Base-by-base conservation (phyloP, 1,140 invertebrate genomes). In the Pogonus chalceus region DNA sequence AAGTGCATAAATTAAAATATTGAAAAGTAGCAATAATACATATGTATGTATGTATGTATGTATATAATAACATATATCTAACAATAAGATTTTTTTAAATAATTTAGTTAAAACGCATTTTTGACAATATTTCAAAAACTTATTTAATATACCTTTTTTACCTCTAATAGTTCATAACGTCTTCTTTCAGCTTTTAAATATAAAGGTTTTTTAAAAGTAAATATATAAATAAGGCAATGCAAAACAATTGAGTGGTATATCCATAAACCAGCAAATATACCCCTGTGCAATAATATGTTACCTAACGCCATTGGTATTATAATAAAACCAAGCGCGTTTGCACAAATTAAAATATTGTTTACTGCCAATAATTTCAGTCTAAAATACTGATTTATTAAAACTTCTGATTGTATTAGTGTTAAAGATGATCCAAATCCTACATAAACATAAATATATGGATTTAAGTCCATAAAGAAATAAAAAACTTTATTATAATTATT, bases 91-190 rank as follows among this genome's bases (percentile, higher is more conserved):
- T n/a, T n/a, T n/a, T n/a, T n/a, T n/a, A n/a, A n/a, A n/a, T n/a
- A n/a, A n/a, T n/a, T n/a, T n/a, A n/a, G n/a, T n/a, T n/a, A n/a
- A n/a, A n/a, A n/a, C n/a, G n/a, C n/a, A n/a, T n/a, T n/a, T n/a
- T n/a, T n/a, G n/a, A n/a, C n/a, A n/a, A n/a, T n/a, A n/a, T n/a
- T n/a, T n/a, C n/a, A n/a, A n/a, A n/a, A n/a, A n/a, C n/a, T n/a
- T n/a, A n/a, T n/a, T n/a, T n/a, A 23, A 20, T 10, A 23, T 49
- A 49, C 21, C 7, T 23, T 9, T 35, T 18, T 61, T 54, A 3
- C 69, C 69, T 43, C 71, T 70, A 48, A 71, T 67, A 1, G 68
- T 67, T 0, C 56, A 60, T 35, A 60, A 58, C 26, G 56, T 23
- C 26, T 58, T 55, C 1, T 31, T 23, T 2, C n/a, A 26, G 18